A percentile compares a stretch with the other conserved stretches of the same genome.
These are phyloP conservation scores for Achroia grisella DNA, from an alignment of 1,140 invertebrate species.

Conservation along the genomic window DNA sequence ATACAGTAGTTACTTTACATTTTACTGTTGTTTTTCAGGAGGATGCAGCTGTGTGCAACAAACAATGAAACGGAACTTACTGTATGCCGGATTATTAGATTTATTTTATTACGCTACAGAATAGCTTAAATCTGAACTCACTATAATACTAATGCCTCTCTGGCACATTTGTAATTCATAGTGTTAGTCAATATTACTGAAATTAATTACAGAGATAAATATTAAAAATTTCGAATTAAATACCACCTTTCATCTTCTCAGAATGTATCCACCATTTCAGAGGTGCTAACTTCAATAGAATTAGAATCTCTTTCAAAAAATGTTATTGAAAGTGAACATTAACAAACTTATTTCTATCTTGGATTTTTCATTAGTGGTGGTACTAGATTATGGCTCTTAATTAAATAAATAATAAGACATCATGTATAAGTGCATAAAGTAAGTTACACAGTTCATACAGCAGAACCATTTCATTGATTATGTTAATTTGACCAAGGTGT, in stretches of 20 bases:
- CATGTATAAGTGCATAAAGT: too few relatives aligned
- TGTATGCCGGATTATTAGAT: constrained; percentile 53
- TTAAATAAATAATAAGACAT: too few relatives aligned
- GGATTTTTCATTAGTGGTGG: too few relatives aligned
- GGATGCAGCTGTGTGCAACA: constrained; percentile 64
- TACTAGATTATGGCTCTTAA: too few relatives aligned
- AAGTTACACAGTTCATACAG: too few relatives aligned
- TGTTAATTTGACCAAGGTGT: too few relatives aligned
- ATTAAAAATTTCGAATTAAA: neutral
- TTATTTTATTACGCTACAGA: constrained; percentile 50
- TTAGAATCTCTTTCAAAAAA: neutral
- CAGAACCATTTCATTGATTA: too few relatives aligned
- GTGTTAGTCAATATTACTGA: neutral
- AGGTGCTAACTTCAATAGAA: constrained; percentile 12
- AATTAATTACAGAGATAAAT: neutral
- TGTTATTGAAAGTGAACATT: too few relatives aligned
- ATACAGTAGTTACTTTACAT: neutral
- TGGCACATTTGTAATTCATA: neutral
- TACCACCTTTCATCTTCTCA: neutral
- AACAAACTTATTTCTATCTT: too few relatives aligned
- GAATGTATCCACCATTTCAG: constrained; percentile 1
- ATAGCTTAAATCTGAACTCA: constrained; percentile 43
- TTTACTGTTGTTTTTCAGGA: constrained; percentile 17
- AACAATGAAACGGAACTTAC: constrained; percentile 54
- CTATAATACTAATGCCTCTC: constrained; percentile 4